Percentiles rank a stretch among this genome's conserved stretches.
Conservation (phyloP, 2,113 vertebrate species). For the Sturnira hondurensis region DNA sequence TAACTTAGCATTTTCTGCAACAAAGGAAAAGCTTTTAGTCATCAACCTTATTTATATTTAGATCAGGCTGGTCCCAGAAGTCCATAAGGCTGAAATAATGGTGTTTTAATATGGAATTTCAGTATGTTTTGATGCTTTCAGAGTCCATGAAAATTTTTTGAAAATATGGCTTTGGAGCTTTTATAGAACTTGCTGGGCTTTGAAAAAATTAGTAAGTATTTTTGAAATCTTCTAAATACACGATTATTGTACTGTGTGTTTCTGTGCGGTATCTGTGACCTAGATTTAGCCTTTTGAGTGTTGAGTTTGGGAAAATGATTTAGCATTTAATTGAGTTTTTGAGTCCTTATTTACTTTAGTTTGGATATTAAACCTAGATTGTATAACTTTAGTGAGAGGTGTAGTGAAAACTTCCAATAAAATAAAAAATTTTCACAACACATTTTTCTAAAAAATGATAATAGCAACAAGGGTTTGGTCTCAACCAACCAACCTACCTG, state of each 20-base stretch:
- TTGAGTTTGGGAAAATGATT: not conserved
- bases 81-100: not conserved
- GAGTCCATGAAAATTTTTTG: not conserved
- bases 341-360: not conserved
- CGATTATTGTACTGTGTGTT: not conserved
- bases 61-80: not conserved
- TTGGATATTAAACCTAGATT: not conserved
- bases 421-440: not conserved
- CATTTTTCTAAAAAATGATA: not conserved
- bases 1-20: conserved; percentile 36
- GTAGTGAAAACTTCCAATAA: not conserved
- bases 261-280: not conserved
- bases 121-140: not conserved
- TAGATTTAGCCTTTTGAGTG: not conserved
- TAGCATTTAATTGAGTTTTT: conserved; percentile 6
- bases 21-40: not conserved
- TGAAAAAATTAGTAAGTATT: not conserved
- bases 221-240: not conserved
- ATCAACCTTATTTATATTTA: conserved; percentile 28
- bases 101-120: conserved; percentile 25
- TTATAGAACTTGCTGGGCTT: not conserved
- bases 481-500: not conserved
- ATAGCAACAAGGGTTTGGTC: not conserved
- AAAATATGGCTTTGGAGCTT: not conserved
- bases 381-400: not conserved